A percentile compares a stretch with the other conserved stretches of the same genome.
Evolutionary conservation across 2,888 invertebrate genomes (phyloP).

Genomic region (Trissonchulus latispiculum): DNA sequence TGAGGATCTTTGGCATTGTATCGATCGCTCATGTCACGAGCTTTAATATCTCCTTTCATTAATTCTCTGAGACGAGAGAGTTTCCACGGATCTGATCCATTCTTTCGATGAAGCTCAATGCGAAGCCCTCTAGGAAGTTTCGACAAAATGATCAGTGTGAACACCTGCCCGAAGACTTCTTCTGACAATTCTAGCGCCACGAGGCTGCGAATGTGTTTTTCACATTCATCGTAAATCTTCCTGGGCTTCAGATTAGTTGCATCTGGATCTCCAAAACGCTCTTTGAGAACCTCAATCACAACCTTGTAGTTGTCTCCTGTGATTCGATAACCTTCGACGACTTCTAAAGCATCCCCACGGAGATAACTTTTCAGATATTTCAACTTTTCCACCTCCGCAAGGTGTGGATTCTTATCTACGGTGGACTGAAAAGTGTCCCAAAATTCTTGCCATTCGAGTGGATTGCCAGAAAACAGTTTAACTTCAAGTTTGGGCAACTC

Average conservation of each 20-base stretch:
- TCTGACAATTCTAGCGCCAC: too few species aligned
- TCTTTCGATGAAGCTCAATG: neutral
- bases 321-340: neutral
- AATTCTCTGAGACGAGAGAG: neutral
- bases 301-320: neutral
- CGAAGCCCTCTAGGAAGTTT: neutral
- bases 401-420: neutral
- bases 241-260: too few species aligned
- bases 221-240: too few species aligned
- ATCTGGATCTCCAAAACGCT: too few species aligned
- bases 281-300: too few species aligned
- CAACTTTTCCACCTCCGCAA: neutral
- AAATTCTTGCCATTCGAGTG: neutral
- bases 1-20: neutral
- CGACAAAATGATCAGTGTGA: constrained; percentile 1
- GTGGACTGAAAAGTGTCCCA: neutral
- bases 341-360: neutral
- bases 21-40: neutral
- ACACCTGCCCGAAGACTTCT: neutral
- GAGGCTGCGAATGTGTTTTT: too few species aligned
- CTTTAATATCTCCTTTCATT: too few species aligned
- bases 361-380: neutral
- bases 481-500: neutral
- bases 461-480: neutral
- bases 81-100: too few species aligned